A percentile compares a stretch with the other conserved stretches of the same genome.
Conservation (phyloP, 2,888 invertebrate genomes). For the Frankliniella fusca region DNA sequence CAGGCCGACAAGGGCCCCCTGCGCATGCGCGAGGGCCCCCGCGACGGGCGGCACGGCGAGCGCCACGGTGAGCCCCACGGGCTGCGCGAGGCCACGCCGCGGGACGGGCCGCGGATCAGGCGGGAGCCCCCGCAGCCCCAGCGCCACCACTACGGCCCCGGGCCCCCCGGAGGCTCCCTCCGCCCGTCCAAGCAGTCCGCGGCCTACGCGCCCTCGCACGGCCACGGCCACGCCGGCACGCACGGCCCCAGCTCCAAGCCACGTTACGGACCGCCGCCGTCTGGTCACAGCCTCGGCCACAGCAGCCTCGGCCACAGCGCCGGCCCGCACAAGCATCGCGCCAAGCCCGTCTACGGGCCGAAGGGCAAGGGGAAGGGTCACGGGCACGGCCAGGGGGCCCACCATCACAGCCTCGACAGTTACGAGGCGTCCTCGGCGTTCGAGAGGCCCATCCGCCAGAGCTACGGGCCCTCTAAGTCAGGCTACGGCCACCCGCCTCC, state of each 20-base stretch:
- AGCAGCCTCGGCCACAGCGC: slow-evolving; percentile 41
- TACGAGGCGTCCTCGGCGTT: slow-evolving; percentile 40
- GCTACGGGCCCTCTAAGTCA: slow-evolving; percentile 39
- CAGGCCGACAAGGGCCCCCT: neutral
- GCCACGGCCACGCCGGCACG: slow-evolving; percentile 36
- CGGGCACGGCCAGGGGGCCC: slow-evolving; percentile 39
- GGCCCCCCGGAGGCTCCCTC: slow-evolving; percentile 39
- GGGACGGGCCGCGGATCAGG: slow-evolving; percentile 26
- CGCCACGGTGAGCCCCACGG: neutral
- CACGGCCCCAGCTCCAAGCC: slow-evolving; percentile 38
- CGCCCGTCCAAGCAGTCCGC: slow-evolving; percentile 39
- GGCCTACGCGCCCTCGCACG: slow-evolving; percentile 36
- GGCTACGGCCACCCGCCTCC: slow-evolving; percentile 13
- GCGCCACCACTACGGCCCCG: slow-evolving; percentile 26
- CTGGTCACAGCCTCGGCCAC: slow-evolving; percentile 41
- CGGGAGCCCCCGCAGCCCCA: slow-evolving; percentile 31
- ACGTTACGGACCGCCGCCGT: slow-evolving; percentile 43
- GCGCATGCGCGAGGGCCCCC: neutral
- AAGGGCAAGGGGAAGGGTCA: slow-evolving; percentile 40
- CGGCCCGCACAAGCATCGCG: slow-evolving; percentile 40
- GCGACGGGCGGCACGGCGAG: neutral
- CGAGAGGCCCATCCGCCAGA: slow-evolving; percentile 40
- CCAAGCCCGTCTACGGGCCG: slow-evolving; percentile 42
- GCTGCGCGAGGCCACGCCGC: neutral
- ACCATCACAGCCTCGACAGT: slow-evolving; percentile 33